phyloP scores from a whole-genome alignment of 2,113 vertebrate genomes.

The Athene noctua region DNA sequence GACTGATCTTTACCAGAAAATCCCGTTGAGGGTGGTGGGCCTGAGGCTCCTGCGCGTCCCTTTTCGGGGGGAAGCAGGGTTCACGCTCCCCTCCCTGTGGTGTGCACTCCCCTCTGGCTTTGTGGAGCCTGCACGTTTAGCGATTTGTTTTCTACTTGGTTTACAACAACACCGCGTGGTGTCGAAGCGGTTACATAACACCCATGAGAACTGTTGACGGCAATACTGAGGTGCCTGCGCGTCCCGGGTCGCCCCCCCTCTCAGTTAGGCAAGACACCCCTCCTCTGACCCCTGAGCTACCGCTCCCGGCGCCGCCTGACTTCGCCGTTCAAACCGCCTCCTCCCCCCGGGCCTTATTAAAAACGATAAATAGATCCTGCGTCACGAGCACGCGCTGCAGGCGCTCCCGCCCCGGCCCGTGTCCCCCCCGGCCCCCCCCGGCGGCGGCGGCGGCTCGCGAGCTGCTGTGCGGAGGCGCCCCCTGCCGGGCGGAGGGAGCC shows the following conservation, averaged over 20 bases:
- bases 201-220: not conserved
- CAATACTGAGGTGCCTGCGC: not conserved
- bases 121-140: fast-evolving
- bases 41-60: too few species aligned
- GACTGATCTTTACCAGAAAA: fast-evolving
- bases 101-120: fast-evolving
- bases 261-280: too few species aligned
- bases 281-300: not conserved
- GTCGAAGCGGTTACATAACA: not conserved
- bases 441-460: not conserved
- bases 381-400: fast-evolving
- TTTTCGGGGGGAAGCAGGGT: too few species aligned
- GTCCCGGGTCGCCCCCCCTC: not conserved
- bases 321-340: not conserved
- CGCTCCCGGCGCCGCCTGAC: not conserved
- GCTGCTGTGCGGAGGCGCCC: not conserved
- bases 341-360: fast-evolving
- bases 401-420: too few species aligned
- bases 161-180: not conserved
- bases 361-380: not conserved
- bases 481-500: not conserved
- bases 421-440: too few species aligned
- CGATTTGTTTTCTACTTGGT: fast-evolving
- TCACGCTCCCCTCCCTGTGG: too few species aligned
- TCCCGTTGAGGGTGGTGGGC: too few species aligned